Evolutionary conservation across 1,140 invertebrate genomes (phyloP).

Genomic region (Cyclargus thomasi): DNA sequence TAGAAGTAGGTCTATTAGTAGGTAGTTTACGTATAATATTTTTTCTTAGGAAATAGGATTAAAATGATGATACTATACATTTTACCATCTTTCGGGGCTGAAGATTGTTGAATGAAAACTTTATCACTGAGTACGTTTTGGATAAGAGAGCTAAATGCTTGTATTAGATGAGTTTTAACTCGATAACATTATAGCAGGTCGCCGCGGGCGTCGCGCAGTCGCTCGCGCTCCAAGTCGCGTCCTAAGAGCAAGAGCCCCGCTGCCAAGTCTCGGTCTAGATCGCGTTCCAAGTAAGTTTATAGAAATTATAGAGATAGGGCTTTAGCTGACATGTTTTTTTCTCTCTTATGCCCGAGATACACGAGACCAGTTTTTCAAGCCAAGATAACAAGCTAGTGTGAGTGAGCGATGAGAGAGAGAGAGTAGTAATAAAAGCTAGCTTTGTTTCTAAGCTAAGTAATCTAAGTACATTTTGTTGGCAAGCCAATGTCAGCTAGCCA

Average conservation of each 20-base stretch:
- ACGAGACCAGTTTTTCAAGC: no score
- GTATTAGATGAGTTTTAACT: slow-evolving; percentile 2
- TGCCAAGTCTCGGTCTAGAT: slow-evolving; percentile 81
- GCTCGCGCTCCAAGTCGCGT: slow-evolving; percentile 82
- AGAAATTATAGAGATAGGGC: neutral
- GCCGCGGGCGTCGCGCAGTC: slow-evolving; percentile 78
- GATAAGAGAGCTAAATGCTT: slow-evolving; percentile 13
- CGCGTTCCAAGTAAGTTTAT: slow-evolving; percentile 71
- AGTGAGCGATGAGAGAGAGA: no score
- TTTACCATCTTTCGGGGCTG: slow-evolving; percentile 76
- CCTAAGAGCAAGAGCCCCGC: slow-evolving; percentile 84
- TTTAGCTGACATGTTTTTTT: no score
- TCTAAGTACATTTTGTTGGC: no score
- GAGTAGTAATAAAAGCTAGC: no score
- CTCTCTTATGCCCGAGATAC: no score
- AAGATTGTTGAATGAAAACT: slow-evolving; percentile 62
- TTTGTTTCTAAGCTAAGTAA: no score
- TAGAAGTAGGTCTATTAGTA: no score
- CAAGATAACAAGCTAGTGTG: no score
- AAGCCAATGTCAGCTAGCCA: no score
- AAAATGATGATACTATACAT: slow-evolving; percentile 62
- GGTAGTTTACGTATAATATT: neutral
- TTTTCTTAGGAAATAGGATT: neutral
- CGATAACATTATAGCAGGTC: slow-evolving; percentile 60
- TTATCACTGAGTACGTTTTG: slow-evolving; percentile 42